Conservation (phyloP, 1,140 invertebrate genomes). For the Dolichoris vasculosae region DNA sequence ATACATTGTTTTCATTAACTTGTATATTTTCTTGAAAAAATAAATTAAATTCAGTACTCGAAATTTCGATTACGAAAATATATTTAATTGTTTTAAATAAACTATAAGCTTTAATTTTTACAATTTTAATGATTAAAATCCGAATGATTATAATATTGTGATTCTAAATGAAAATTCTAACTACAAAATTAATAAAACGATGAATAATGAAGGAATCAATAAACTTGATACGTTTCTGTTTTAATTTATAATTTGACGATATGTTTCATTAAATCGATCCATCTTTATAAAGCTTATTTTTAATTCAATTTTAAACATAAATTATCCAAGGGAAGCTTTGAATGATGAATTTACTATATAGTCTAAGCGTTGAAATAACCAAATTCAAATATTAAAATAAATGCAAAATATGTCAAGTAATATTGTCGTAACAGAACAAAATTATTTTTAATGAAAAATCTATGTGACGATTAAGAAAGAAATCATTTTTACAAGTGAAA, state of each 20-base stretch:
- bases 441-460: constrained; percentile 18
- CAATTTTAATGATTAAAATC: constrained; percentile 2
- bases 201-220: constrained; percentile 49
- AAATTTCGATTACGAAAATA: background rate
- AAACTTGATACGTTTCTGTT: constrained; percentile 24
- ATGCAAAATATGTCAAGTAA: background rate
- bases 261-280: background rate
- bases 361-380: background rate
- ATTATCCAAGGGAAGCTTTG: background rate
- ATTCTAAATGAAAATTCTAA: constrained; percentile 28
- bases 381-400: background rate
- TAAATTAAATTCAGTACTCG: background rate
- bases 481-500: constrained; percentile 25
- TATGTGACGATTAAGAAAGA: constrained; percentile 7
- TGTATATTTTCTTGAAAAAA: too few relatives aligned
- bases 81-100: background rate
- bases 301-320: background rate
- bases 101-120: constrained; percentile 27
- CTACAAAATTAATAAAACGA: constrained; percentile 15
- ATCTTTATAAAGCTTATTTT: background rate
- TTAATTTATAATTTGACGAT: background rate
- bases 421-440: background rate
- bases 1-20: too few relatives aligned
- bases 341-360: background rate
- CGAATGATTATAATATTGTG: background rate